A percentile compares a stretch with the other conserved stretches of the same genome.
These are phyloP conservation scores for Cladopsammia gracilis DNA, from an alignment of 64 coral and sea anemone genomes.

Conservation along the genomic window DNA sequence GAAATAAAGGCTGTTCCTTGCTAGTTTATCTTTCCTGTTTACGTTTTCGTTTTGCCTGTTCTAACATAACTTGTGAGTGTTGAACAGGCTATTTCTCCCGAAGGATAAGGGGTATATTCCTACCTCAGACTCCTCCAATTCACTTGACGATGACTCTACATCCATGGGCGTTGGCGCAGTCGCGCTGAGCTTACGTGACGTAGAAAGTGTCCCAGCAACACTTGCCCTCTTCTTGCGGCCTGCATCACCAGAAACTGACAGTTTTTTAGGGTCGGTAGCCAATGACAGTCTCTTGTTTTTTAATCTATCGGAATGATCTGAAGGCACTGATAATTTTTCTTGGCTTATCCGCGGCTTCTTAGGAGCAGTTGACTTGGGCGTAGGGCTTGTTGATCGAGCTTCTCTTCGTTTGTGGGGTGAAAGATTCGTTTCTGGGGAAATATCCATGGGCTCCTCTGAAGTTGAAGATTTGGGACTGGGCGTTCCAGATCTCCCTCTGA, in stretches of 20 bases:
- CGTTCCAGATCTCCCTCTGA: background rate
- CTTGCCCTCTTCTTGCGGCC: conserved; percentile 30
- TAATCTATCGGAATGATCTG: conserved; percentile 26
- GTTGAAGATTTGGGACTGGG: conserved; percentile 19
- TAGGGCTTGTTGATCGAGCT: conserved; percentile 18
- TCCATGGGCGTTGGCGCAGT: conserved; percentile 16
- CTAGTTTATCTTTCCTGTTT: no score
- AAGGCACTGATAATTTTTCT: background rate
- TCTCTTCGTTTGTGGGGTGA: background rate
- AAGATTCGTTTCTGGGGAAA: conserved; percentile 1
- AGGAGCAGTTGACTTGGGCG: background rate
- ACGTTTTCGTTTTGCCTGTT: no score
- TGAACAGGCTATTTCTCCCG: no score
- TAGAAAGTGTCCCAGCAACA: background rate
- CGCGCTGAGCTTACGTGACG: conserved; percentile 16
- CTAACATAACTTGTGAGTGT: no score
- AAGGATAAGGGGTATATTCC: background rate
- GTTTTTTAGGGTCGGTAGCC: background rate
- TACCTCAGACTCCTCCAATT: conserved; percentile 40
- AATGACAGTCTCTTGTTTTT: conserved; percentile 24
- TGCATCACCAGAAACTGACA: background rate
- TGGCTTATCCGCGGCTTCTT: conserved; percentile 35
- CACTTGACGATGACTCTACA: conserved; percentile 35
- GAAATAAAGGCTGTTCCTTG: no score
- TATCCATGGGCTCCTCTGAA: conserved; percentile 26